These are phyloP conservation scores for Psylliodes chrysocephalus DNA, from an alignment of 2,888 invertebrate genomes.

Conservation along the genomic window DNA sequence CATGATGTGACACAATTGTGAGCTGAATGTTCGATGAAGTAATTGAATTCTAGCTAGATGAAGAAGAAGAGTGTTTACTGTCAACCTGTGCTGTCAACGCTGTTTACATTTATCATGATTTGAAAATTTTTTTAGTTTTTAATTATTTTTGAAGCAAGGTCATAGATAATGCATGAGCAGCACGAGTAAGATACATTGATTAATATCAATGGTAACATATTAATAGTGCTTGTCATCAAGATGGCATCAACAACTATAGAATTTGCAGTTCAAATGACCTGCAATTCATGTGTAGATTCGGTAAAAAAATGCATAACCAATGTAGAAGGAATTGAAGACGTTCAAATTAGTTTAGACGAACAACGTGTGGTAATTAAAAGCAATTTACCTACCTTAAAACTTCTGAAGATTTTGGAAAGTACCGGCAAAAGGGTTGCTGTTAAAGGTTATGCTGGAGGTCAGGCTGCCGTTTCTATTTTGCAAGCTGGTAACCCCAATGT, in stretches of 20 bases:
- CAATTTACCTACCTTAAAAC: constrained; percentile 69
- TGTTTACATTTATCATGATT: too few relatives aligned
- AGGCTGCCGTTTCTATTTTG: constrained; percentile 81
- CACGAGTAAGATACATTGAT: too few relatives aligned
- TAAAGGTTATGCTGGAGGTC: constrained; percentile 80
- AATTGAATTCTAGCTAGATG: too few relatives aligned
- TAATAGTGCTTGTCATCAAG: constrained; percentile 3
- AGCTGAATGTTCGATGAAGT: too few relatives aligned
- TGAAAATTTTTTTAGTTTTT: too few relatives aligned
- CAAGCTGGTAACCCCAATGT: constrained; percentile 63
- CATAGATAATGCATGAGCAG: too few relatives aligned
- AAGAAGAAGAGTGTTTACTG: too few relatives aligned
- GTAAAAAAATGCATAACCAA: constrained; percentile 64
- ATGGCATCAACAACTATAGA: constrained; percentile 68
- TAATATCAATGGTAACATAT: too few relatives aligned
- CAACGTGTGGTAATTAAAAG: constrained; percentile 79
- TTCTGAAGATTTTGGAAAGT: constrained; percentile 65
- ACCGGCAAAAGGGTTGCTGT: constrained; percentile 81
- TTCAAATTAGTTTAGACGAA: constrained; percentile 69
- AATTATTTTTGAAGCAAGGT: too few relatives aligned
- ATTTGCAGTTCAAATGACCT: constrained; percentile 74
- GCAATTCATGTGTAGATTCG: constrained; percentile 67
- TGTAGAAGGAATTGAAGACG: constrained; percentile 64
- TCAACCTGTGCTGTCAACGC: too few relatives aligned
- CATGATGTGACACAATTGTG: too few relatives aligned